Base-by-base conservation (phyloP, 92 coral and sea anemone species). In the Umimayanthus kanabou region DNA sequence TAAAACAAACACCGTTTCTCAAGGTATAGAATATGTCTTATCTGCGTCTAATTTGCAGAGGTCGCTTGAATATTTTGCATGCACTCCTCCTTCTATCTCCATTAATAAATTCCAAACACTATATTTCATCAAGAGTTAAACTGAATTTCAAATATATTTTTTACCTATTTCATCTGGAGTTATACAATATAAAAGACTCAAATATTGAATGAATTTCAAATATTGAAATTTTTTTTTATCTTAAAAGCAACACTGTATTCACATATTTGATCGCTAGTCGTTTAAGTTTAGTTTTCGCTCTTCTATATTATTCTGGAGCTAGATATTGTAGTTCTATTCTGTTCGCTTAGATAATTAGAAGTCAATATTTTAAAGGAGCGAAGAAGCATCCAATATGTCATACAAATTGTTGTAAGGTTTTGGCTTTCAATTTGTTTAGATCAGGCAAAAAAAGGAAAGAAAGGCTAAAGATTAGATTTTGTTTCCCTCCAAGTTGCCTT, bases 321-420 rank as follows among this genome's bases (percentile, higher is more conserved):
- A 75, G 47, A 18, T 16, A 39, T n/a, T 40, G 2, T 8, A 75
- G 53, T 22, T 16, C 47, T 14, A 43, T 40, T 75, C 50, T 39
- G 53, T 40, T 39, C 28, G 25, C 47, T 18, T 18, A 9, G 18
- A 18, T 75, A 75, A 75, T 75, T 15, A 75, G 10, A 39, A 18
- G 79, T 75, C 79, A 75, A 75, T 75, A 75, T 75, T 75, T 75
- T 25, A 73, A 14, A 14, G 65, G 49, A 42, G 37, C 14, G 53
- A 39, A 75, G 47, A 40, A 37, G n/a, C 30, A 1, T 53, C 18
- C 53, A 75, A 39, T 20, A 75, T 20, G 25, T 75, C 25, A 75
- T 73, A 37, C 23, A 23, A 14, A 73, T 75, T 75, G 53, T 39
- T 20, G 18, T 9, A 75, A 37, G 18, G 28, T 14, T 37, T 75